These are phyloP conservation scores for Brevimyrus niger DNA, from an alignment of 2,113 vertebrate genomes.

Conservation along the genomic window DNA sequence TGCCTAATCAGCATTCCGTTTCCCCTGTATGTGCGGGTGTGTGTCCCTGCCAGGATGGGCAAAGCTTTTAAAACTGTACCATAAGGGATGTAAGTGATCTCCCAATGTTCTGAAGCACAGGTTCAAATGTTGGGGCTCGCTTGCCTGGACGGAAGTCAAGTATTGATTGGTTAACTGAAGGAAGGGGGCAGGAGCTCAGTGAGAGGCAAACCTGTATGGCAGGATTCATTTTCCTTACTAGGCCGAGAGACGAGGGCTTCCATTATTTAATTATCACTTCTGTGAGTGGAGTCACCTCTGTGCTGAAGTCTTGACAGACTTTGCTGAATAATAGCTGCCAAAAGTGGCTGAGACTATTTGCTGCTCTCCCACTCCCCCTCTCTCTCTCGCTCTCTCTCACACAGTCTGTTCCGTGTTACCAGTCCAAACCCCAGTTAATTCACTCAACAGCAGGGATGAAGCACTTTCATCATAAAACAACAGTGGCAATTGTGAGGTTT, in stretches of 20 bases:
- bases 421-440: neutral
- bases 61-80: neutral
- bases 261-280: slow-evolving; percentile 52
- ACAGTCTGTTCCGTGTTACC: neutral
- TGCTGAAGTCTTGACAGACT: slow-evolving; percentile 31
- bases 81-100: neutral
- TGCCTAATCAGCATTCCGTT: neutral
- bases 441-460: neutral
- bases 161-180: slow-evolving; percentile 9
- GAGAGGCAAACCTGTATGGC: slow-evolving; percentile 38
- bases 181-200: slow-evolving; percentile 41
- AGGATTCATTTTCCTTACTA: slow-evolving; percentile 20
- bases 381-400: neutral
- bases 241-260: slow-evolving; percentile 24
- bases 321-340: slow-evolving; percentile 37
- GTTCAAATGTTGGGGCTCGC: slow-evolving; percentile 21
- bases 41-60: neutral
- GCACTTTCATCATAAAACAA: neutral
- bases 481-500: neutral
- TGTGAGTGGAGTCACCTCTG: slow-evolving; percentile 31
- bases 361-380: neutral
- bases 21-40: neutral
- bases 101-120: neutral
- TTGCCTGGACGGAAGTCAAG: slow-evolving; percentile 43
- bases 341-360: slow-evolving; percentile 35